Conservation (phyloP, 2,888 invertebrate genomes). For the Lasioglossum morio region DNA sequence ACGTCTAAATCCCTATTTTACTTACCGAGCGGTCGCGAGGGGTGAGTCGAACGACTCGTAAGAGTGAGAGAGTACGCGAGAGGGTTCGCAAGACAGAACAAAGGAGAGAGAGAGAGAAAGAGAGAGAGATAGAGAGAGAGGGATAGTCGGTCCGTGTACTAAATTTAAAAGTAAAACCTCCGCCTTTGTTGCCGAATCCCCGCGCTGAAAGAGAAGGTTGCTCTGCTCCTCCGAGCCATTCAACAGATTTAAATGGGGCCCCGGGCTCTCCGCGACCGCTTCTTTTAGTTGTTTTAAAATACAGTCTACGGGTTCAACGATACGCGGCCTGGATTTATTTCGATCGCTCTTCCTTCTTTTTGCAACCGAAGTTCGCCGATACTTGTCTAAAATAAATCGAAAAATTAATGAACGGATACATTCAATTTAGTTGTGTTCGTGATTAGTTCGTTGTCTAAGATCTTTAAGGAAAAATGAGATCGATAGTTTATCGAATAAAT, state of each 20-base stretch:
- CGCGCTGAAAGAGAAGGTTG: slow-evolving; percentile 78
- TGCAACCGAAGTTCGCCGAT: background rate
- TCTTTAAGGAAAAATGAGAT: background rate
- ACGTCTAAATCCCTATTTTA: slow-evolving; percentile 81
- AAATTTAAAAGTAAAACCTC: slow-evolving; percentile 83
- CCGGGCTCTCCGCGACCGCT: slow-evolving; percentile 59
- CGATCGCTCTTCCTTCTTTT: slow-evolving; percentile 20
- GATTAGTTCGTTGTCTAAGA: background rate
- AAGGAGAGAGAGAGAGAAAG: slow-evolving; percentile 59
- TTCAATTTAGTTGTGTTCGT: background rate
- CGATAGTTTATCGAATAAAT: background rate
- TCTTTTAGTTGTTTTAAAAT: slow-evolving; percentile 71
- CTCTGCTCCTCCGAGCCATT: slow-evolving; percentile 76
- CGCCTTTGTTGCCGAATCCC: slow-evolving; percentile 82
- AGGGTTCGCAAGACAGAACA: slow-evolving; percentile 57
- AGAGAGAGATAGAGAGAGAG: slow-evolving; percentile 59
- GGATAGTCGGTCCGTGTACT: slow-evolving; percentile 77
- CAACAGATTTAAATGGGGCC: slow-evolving; percentile 81
- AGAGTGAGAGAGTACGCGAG: slow-evolving; percentile 18
- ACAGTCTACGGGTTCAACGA: slow-evolving; percentile 66
- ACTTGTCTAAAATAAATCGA: background rate
- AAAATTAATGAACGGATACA: background rate
- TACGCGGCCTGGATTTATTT: slow-evolving; percentile 55
- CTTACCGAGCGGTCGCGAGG: slow-evolving; percentile 72
- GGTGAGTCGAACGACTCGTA: slow-evolving; percentile 45